Percentiles rank a stretch among this genome's conserved stretches.
Evolutionary conservation across 2,797 vertebrate genomes (phyloP).

Genomic region (Nyctalus aviator): DNA sequence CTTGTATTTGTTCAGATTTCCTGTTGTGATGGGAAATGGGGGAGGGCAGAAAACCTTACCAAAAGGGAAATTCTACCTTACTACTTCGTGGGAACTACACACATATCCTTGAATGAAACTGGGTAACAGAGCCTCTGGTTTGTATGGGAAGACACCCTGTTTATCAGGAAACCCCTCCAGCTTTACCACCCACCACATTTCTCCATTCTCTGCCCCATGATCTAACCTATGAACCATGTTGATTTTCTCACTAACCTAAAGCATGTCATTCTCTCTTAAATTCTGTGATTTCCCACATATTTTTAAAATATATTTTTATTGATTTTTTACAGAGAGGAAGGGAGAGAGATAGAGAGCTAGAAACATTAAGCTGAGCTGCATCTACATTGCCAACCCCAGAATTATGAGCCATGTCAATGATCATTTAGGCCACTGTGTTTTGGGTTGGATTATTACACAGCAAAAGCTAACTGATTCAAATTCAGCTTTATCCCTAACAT

Average conservation of each 20-base stretch:
- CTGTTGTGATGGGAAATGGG: neutral
- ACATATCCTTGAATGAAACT: neutral
- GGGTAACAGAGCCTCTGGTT: neutral
- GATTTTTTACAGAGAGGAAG: no score
- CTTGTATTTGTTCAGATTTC: neutral
- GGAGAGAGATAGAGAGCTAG: no score
- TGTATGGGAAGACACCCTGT: neutral
- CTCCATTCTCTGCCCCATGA: fast-evolving
- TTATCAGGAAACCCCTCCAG: neutral
- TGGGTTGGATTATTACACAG: neutral
- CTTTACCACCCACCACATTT: no score
- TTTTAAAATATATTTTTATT: neutral
- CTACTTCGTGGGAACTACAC: neutral
- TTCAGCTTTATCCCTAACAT: neutral
- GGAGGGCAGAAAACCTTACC: neutral
- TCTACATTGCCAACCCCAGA: neutral
- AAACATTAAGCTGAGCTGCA: neutral
- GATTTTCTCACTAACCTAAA: neutral
- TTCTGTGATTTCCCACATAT: neutral
- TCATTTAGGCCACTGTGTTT: neutral
- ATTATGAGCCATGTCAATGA: neutral
- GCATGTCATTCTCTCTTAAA: neutral
- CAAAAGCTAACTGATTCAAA: neutral
- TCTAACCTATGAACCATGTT: neutral
- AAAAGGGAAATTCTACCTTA: neutral